Evolutionary conservation across 2,888 invertebrate genomes (phyloP).

Genomic region (Heliconius hortense): DNA sequence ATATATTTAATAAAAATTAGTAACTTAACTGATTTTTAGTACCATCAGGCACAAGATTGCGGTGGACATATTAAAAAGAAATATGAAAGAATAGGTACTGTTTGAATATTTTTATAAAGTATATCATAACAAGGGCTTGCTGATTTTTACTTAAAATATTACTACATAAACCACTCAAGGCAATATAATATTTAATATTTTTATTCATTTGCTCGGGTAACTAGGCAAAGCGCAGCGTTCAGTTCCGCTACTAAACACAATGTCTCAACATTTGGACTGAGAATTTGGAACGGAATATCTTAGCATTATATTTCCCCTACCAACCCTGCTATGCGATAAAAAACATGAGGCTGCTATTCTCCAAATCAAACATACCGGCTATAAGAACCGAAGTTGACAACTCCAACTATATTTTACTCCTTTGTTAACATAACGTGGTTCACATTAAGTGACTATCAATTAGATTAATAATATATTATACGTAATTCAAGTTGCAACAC

Average conservation of each 20-base stretch:
- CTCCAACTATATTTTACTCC: neutral
- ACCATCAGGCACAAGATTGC: too few species aligned
- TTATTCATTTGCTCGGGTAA: neutral
- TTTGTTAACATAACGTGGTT: neutral
- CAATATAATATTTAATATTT: neutral
- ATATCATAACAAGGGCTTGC: too few species aligned
- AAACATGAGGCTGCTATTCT: neutral
- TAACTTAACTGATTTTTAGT: too few species aligned
- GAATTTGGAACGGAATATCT: neutral
- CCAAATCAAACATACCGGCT: neutral
- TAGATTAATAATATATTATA: slow-evolving; percentile 3
- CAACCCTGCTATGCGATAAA: neutral
- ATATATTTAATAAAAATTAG: too few species aligned
- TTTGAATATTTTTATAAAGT: too few species aligned
- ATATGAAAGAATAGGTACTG: too few species aligned
- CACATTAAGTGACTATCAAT: slow-evolving; percentile 19
- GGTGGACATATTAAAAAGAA: too few species aligned
- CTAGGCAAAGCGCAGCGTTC: neutral
- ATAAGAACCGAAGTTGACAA: neutral
- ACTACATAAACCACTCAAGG: neutral
- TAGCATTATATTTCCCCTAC: neutral
- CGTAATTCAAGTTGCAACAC: slow-evolving; percentile 26
- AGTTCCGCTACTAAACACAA: neutral
- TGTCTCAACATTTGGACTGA: neutral
- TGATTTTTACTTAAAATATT: too few species aligned